phyloP scores from a whole-genome alignment of 2,113 vertebrate genomes.

The Calonectris borealis region DNA sequence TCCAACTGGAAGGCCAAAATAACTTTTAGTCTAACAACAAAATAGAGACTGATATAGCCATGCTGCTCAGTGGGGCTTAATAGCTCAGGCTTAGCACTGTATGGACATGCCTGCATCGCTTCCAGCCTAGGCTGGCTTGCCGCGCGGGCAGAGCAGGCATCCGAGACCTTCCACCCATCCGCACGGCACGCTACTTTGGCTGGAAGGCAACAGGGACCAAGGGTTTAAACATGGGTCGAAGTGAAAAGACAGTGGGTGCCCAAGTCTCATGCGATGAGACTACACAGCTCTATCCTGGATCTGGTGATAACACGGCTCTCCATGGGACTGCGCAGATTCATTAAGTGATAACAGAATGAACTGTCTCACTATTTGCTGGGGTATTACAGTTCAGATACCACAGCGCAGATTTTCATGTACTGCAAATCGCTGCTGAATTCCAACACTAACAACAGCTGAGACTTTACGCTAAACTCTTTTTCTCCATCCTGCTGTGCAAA shows the following conservation, averaged over 20 bases:
- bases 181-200: not conserved
- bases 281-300: not conserved
- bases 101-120: rapidly evolving
- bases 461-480: not conserved
- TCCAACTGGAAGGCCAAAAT: constrained; percentile 26
- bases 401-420: not conserved
- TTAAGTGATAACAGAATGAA: not conserved
- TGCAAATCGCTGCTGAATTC: not conserved
- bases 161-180: not conserved
- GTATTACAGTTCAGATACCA: not conserved
- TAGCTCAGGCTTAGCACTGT: not conserved
- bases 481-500: not conserved
- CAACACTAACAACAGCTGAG: not conserved
- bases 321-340: not conserved
- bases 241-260: not conserved
- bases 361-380: not conserved
- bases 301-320: not conserved
- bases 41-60: not conserved
- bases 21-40: not conserved
- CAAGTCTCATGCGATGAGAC: not conserved
- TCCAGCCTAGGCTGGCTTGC: not conserved
- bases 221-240: not conserved
- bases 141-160: not conserved
- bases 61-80: rapidly evolving
- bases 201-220: not conserved